Conservation (phyloP, 92 coral and sea anemone species). For the Epizoanthus scotinus region DNA sequence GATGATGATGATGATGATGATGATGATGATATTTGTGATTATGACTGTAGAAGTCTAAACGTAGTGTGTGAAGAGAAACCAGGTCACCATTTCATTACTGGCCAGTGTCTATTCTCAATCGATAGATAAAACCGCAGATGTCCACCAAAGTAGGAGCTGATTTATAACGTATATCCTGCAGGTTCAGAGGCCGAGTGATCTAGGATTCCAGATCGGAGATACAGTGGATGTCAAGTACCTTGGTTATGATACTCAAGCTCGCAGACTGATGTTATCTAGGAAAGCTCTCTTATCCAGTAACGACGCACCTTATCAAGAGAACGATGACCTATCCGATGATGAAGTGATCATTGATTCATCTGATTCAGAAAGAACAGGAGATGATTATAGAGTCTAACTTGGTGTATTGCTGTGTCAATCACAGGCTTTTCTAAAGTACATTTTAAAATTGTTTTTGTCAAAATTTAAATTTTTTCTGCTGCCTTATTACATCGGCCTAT, state of each 20-base stretch:
- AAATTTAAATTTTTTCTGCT: not conserved
- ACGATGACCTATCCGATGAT: not conserved
- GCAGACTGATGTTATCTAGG: slow-evolving; percentile 71
- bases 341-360: not conserved
- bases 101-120: not conserved
- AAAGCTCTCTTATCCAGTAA: slow-evolving; percentile 68
- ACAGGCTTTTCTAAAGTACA: not conserved
- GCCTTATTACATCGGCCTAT: not conserved
- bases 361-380: slow-evolving; percentile 14
- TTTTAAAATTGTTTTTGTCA: not conserved
- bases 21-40: too few species aligned
- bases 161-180: not conserved
- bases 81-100: not conserved
- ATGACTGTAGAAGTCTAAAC: too few species aligned
- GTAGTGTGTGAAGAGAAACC: too few species aligned
- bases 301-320: not conserved
- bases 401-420: not conserved
- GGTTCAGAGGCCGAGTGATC: slow-evolving; percentile 60
- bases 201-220: slow-evolving; percentile 70
- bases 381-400: not conserved
- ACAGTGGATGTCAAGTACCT: slow-evolving; percentile 78
- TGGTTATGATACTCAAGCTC: slow-evolving; percentile 70
- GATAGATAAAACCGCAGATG: too few species aligned
- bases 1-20: too few species aligned
- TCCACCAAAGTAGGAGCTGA: not conserved